Percentiles rank a stretch among this genome's conserved stretches.
Evolutionary conservation across 2,113 vertebrate genomes (phyloP).

Genomic region (Corythoichthys haematopterus): DNA sequence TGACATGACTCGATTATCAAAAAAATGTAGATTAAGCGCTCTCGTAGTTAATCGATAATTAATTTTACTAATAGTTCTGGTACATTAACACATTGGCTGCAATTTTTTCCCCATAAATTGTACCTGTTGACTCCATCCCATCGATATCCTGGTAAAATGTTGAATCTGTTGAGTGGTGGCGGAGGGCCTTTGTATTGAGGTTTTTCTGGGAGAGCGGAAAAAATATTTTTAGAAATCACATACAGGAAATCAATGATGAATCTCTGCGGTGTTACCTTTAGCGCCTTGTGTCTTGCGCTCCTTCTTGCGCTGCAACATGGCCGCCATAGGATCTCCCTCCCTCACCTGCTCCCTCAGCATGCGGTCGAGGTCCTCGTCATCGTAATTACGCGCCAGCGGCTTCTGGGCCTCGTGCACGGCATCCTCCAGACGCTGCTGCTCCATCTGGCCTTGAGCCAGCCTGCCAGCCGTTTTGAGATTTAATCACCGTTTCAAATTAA

Average conservation of each 20-base stretch:
- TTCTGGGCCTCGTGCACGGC: conserved; percentile 87
- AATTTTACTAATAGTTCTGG: no score
- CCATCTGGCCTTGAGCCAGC: conserved; percentile 82
- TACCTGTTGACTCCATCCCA: conserved; percentile 97
- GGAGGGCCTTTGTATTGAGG: conserved; percentile 85
- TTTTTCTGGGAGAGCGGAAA: conserved; percentile 67
- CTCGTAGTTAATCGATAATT: no score
- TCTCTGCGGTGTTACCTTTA: conserved; percentile 16
- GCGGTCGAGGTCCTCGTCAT: conserved; percentile 88
- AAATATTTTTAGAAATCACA: not conserved
- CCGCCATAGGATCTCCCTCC: conserved; percentile 94
- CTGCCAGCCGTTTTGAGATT: conserved; percentile 52
- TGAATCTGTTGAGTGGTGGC: conserved; percentile 91
- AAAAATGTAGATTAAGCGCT: no score
- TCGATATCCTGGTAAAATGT: conserved; percentile 87
- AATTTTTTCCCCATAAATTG: not conserved
- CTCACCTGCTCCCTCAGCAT: conserved; percentile 90
- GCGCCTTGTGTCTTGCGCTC: conserved; percentile 80
- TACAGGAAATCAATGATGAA: not conserved
- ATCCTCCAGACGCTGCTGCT: conserved; percentile 84
- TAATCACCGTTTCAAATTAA: not conserved
- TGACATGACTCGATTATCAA: no score
- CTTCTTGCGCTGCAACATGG: conserved; percentile 83
- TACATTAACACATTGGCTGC: not conserved
- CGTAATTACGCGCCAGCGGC: conserved; percentile 84